These are phyloP conservation scores for Ochotona princeps DNA, from an alignment of 2,113 vertebrate genomes.

Conservation along the genomic window DNA sequence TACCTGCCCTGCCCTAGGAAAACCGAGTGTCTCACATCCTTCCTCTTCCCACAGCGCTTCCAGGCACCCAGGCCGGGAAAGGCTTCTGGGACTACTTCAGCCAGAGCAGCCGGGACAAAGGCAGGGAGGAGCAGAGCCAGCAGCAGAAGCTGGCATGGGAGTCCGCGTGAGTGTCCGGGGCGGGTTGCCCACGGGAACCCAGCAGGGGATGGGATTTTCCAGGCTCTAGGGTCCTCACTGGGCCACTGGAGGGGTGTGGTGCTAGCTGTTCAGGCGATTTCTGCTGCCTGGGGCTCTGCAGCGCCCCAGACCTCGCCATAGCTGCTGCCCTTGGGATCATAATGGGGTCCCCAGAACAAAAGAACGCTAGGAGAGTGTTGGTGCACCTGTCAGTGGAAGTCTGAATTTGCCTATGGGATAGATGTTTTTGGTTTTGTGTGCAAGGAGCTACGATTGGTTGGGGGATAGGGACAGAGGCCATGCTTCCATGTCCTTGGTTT, in stretches of 20 bases:
- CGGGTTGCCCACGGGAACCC: background rate
- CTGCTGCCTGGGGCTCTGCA: background rate
- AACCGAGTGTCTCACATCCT: accelerated
- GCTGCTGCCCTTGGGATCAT: background rate
- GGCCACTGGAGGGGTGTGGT: accelerated
- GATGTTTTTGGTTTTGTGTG: background rate
- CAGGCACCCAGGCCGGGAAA: constrained; percentile 45
- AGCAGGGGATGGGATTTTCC: background rate
- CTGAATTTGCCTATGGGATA: background rate
- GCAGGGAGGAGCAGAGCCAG: constrained; percentile 66
- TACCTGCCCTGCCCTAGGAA: background rate
- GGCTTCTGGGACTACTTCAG: constrained; percentile 84
- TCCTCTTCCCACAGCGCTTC: constrained; percentile 48
- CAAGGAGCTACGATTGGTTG: background rate
- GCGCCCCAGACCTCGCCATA: background rate
- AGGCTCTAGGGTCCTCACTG: background rate
- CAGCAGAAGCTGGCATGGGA: constrained; percentile 84
- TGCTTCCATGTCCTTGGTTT: background rate
- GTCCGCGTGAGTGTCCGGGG: constrained; percentile 60
- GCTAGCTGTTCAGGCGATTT: no score
- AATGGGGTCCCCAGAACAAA: background rate
- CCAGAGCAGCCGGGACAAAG: constrained; percentile 85
- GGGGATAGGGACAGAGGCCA: background rate
- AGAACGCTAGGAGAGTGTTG: background rate
- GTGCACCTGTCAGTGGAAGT: background rate